These are phyloP conservation scores for Melangyna quadrimaculata DNA, from an alignment of 2,888 invertebrate genomes.

Conservation along the genomic window DNA sequence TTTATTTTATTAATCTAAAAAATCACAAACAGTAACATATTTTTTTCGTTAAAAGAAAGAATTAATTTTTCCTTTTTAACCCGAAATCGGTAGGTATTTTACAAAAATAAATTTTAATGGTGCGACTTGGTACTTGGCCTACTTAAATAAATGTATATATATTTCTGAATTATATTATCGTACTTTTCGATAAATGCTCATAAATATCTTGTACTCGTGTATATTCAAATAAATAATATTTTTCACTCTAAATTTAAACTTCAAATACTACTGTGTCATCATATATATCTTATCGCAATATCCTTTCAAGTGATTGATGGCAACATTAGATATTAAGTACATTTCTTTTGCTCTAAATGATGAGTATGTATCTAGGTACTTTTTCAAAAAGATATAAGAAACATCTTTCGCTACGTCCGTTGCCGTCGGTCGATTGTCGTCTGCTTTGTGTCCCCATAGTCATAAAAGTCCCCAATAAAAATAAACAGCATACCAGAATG, in stretches of 20 bases:
- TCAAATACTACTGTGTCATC: slow-evolving; percentile 38
- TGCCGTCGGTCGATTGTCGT: too few species aligned
- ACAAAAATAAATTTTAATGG: too few species aligned
- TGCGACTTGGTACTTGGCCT: not conserved
- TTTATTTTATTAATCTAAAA: not conserved
- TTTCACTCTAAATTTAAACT: slow-evolving; percentile 34
- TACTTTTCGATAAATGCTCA: not conserved
- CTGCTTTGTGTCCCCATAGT: not conserved
- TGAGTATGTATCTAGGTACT: not conserved
- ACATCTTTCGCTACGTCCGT: not conserved
- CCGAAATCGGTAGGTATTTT: not conserved
- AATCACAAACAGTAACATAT: not conserved
- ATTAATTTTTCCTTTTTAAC: not conserved
- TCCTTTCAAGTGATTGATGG: slow-evolving; percentile 56
- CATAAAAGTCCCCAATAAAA: slow-evolving; percentile 5
- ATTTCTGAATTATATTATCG: not conserved
- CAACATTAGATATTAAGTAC: slow-evolving; percentile 25
- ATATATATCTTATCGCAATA: slow-evolving; percentile 39
- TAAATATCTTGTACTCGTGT: not conserved
- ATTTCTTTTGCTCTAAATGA: slow-evolving; percentile 19
- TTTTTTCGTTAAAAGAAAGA: not conserved
- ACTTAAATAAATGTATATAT: too few species aligned
- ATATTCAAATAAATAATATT: slow-evolving; percentile 13
- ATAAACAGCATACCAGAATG: slow-evolving; percentile 15
- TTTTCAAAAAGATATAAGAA: not conserved